phyloP scores from a whole-genome alignment of 2,113 vertebrate species.

The Pionites leucogaster region DNA sequence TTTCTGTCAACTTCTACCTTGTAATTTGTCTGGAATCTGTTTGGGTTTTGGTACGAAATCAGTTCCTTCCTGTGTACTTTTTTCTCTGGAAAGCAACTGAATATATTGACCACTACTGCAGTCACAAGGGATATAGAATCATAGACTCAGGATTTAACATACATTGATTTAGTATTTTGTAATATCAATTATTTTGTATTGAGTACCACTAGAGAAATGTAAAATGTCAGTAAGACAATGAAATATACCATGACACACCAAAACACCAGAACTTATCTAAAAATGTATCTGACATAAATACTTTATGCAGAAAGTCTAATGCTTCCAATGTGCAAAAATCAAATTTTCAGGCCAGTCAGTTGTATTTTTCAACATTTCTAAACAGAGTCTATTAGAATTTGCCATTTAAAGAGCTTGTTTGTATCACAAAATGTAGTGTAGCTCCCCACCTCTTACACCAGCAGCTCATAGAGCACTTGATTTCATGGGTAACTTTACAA shows the following conservation, averaged over 20 bases:
- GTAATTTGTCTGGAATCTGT: neutral
- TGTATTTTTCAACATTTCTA: neutral
- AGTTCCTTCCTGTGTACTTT: neutral
- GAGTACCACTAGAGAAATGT: neutral
- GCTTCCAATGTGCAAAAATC: neutral
- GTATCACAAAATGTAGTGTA: neutral
- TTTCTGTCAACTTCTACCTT: neutral
- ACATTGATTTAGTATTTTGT: neutral
- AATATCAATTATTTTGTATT: conserved; percentile 7
- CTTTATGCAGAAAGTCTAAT: neutral
- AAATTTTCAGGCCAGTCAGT: neutral
- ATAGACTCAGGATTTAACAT: neutral
- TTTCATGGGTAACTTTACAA: conserved; percentile 28
- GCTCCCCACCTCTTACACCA: neutral
- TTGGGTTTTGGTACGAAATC: neutral
- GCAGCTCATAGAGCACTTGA: neutral
- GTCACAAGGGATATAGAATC: neutral
- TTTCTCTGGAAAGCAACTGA: neutral
- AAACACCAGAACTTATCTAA: neutral
- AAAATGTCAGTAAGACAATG: conserved; percentile 4
- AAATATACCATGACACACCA: neutral
- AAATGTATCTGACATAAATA: neutral
- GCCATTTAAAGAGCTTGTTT: neutral
- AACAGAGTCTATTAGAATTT: neutral
- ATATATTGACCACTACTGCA: neutral